These are phyloP conservation scores for Mya arenaria DNA, from an alignment of 1,140 invertebrate genomes.

Conservation along the genomic window DNA sequence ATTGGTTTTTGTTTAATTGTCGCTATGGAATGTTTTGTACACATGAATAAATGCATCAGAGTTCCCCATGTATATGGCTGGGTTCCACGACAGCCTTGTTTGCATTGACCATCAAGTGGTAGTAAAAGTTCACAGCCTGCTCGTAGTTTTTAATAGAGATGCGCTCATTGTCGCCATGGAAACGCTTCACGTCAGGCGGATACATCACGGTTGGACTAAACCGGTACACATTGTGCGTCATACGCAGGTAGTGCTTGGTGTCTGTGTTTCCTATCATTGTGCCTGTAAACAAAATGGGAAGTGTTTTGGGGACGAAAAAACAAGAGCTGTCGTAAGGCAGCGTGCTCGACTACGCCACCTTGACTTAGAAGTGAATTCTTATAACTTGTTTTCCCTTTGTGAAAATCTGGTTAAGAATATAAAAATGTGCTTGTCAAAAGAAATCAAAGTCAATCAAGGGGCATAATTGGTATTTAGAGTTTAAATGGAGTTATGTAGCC, in stretches of 20 bases:
- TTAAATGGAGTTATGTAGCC: too few species aligned
- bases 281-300: constrained; percentile 72
- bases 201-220: constrained; percentile 82
- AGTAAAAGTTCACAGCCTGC: constrained; percentile 83
- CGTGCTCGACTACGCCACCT: too few species aligned
- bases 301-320: too few species aligned
- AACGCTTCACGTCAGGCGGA: constrained; percentile 78
- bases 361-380: too few species aligned
- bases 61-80: constrained; percentile 64
- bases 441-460: too few species aligned
- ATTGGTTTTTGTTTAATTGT: too few species aligned
- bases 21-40: too few species aligned
- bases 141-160: constrained; percentile 82
- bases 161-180: constrained; percentile 84
- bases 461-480: too few species aligned
- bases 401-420: too few species aligned
- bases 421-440: too few species aligned
- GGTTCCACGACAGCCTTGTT: constrained; percentile 71
- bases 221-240: constrained; percentile 83
- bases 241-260: constrained; percentile 82
- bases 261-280: constrained; percentile 84
- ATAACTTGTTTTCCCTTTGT: too few species aligned
- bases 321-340: too few species aligned
- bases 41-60: constrained; percentile 53
- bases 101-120: constrained; percentile 83